phyloP scores from a whole-genome alignment of 1,140 invertebrate species.

The Cotesia chilonis region DNA sequence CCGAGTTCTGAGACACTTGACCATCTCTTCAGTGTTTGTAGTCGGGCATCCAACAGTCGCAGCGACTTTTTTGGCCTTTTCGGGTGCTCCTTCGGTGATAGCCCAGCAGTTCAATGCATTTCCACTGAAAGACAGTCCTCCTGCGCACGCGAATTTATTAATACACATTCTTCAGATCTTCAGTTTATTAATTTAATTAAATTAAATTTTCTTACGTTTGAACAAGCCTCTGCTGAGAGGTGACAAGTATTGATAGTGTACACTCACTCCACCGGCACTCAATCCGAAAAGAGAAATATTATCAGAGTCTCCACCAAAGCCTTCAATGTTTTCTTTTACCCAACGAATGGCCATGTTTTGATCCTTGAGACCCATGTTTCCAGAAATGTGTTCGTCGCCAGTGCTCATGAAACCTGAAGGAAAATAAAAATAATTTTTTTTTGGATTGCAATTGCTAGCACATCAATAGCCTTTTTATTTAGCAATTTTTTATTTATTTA shows the following conservation, averaged over 20 bases:
- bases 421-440: slow-evolving; percentile 12
- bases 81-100: slow-evolving; percentile 70
- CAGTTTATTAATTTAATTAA: slow-evolving; percentile 38
- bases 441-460: too few species aligned
- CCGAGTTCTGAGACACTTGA: slow-evolving; percentile 75
- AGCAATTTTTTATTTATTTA: too few species aligned
- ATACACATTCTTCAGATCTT: not conserved
- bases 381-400: slow-evolving; percentile 66
- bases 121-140: slow-evolving; percentile 82
- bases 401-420: slow-evolving; percentile 67
- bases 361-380: slow-evolving; percentile 73
- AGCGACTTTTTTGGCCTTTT: slow-evolving; percentile 75
- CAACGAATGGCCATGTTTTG: slow-evolving; percentile 70
- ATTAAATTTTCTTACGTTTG: slow-evolving; percentile 58
- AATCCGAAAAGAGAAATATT: slow-evolving; percentile 65
- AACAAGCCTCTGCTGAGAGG: slow-evolving; percentile 56
- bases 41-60: slow-evolving; percentile 75
- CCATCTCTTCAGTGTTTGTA: slow-evolving; percentile 67
- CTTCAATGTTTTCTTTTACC: slow-evolving; percentile 68
- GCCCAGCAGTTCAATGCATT: slow-evolving; percentile 78
- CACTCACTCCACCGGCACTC: slow-evolving; percentile 67
- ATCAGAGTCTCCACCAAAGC: slow-evolving; percentile 67
- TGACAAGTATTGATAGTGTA: slow-evolving; percentile 72
- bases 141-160: slow-evolving; percentile 62
- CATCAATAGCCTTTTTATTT: too few species aligned